These are phyloP conservation scores for Chunga burmeisteri DNA, from an alignment of 2,113 vertebrate genomes.

Conservation along the genomic window DNA sequence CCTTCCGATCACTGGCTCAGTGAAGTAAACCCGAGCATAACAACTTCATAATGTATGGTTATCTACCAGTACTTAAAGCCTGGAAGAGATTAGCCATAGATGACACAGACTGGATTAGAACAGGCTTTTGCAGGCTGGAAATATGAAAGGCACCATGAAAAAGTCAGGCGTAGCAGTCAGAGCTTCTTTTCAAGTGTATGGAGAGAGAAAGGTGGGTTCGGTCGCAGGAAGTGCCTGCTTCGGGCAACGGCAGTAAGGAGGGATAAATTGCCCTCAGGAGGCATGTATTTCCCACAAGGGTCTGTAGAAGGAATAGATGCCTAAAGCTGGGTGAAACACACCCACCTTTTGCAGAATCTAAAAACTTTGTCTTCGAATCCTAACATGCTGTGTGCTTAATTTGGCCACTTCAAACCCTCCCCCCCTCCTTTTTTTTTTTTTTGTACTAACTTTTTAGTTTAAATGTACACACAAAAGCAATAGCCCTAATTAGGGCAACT, in stretches of 20 bases:
- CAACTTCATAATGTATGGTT: not conserved
- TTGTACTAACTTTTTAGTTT: not conserved
- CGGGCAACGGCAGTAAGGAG: not conserved
- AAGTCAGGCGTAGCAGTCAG: not conserved
- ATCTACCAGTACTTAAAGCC: not conserved
- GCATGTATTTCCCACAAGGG: not conserved
- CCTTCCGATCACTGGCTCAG: not conserved
- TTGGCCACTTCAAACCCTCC: not conserved
- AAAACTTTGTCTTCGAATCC: not conserved
- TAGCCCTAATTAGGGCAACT: not conserved
- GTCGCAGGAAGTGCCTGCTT: not conserved
- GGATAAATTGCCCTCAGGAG: not conserved
- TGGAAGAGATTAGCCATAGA: not conserved
- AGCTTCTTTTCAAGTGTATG: not conserved
- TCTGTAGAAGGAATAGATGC: not conserved
- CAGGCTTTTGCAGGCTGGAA: not conserved
- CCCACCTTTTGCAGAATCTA: not conserved
- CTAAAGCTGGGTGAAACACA: not conserved
- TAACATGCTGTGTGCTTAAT: not conserved
- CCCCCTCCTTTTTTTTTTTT: fast-evolving
- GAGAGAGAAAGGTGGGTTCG: not conserved
- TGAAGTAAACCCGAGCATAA: not conserved
- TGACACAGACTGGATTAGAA: not conserved
- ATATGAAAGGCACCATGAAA: not conserved
- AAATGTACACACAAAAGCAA: not conserved